Conservation (phyloP, 2,888 invertebrate species). For the Brachyptera putata region DNA sequence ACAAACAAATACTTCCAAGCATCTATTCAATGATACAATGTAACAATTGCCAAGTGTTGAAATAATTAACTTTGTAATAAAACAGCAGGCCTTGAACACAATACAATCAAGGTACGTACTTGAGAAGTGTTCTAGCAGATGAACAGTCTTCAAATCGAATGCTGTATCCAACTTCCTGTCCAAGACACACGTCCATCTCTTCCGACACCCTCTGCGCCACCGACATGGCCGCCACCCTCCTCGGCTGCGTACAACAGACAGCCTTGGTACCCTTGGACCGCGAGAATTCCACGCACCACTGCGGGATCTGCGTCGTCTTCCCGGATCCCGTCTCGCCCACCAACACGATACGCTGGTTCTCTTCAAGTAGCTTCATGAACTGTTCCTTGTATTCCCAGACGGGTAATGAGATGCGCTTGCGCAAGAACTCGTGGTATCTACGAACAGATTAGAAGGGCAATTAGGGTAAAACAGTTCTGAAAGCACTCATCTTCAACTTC, state of each 20-base stretch:
- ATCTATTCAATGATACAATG: too few species aligned
- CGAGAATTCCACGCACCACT: slow-evolving; percentile 84
- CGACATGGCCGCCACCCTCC: slow-evolving; percentile 98
- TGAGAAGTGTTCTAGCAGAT: slow-evolving; percentile 86
- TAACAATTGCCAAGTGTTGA: too few species aligned
- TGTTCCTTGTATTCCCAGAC: slow-evolving; percentile 97
- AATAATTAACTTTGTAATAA: too few species aligned
- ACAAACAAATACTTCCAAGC: too few species aligned
- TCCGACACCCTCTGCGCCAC: slow-evolving; percentile 98
- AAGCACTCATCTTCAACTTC: too few species aligned
- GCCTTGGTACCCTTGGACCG: slow-evolving; percentile 62
- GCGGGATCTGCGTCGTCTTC: slow-evolving; percentile 99
- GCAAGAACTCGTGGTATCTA: slow-evolving; percentile 79
- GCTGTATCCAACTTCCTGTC: slow-evolving; percentile 90
- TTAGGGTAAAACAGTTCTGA: too few species aligned
- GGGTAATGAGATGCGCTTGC: slow-evolving; percentile 86
- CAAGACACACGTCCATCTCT: slow-evolving; percentile 96
- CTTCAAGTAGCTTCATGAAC: slow-evolving; percentile 89
- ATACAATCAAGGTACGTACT: slow-evolving; percentile 51
- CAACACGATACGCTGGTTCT: slow-evolving; percentile 90
- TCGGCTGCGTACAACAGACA: slow-evolving; percentile 95
- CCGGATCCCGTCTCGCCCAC: slow-evolving; percentile 99
- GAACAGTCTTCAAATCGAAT: slow-evolving; percentile 99
- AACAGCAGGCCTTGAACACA: too few species aligned
- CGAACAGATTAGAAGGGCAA: too few species aligned